Conservation (phyloP, 2,888 invertebrate species). For the Xestoiulus laeticollis region DNA sequence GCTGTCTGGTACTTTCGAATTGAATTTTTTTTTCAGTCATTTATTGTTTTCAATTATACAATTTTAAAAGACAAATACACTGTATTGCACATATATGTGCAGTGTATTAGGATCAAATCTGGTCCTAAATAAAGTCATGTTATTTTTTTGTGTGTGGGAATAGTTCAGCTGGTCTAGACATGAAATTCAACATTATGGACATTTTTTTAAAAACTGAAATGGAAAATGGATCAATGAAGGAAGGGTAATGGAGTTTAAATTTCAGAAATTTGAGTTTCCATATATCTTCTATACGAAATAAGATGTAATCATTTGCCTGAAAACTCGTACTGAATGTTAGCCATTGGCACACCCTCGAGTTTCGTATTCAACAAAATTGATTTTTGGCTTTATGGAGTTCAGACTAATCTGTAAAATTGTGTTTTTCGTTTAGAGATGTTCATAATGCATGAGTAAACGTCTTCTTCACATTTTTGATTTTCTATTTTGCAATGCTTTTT, state of each 20-base stretch:
- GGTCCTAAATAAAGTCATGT: neutral
- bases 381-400: neutral
- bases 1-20: neutral
- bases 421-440: neutral
- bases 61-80: no score
- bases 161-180: neutral
- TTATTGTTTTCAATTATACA: neutral
- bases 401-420: neutral
- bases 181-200: neutral
- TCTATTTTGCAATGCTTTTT: neutral
- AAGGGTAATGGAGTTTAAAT: neutral
- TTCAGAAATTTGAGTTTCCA: neutral
- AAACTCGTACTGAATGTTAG: neutral
- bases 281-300: neutral
- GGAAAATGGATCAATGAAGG: neutral
- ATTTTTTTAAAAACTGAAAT: neutral
- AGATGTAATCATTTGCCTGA: neutral
- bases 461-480: neutral
- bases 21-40: neutral
- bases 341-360: neutral
- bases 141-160: neutral
- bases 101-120: neutral
- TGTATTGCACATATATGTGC: no score
- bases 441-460: slow-evolving; percentile 35
- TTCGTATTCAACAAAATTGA: slow-evolving; percentile 9